Base-by-base conservation (phyloP, 2,113 vertebrate genomes). In the Odocoileus hemionus region DNA sequence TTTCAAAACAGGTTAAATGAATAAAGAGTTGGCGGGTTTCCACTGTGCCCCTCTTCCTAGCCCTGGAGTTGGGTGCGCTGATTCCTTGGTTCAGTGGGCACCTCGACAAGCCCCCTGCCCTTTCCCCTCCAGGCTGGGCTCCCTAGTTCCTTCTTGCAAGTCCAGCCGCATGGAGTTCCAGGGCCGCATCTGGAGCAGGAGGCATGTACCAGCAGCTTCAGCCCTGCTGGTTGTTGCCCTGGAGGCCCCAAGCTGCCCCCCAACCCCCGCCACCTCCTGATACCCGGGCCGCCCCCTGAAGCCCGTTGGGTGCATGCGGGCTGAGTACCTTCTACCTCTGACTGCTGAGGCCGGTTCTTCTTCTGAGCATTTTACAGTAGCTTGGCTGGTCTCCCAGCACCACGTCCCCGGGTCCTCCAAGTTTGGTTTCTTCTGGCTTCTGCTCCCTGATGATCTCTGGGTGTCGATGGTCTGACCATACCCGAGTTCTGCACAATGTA, bases 161-260 rank as follows among this genome's bases (percentile, higher is more conserved):
- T 43, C 79, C 16, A 55, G 9, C 33, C 30, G 8, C 10, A 0
- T 0, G 1, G 23, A 39, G 9, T 33, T 33, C 30, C 26, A 14
- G 21, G 1, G 1, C 60, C 28, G 23, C 5, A 1, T 5, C 1
- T 4, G 43, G 57, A 52, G 28, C 28, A 26, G 60, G 28, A 45
- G 26, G 23, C 6, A 0, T 0, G 0, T 0, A 1, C 33, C 1
- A 13, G 43, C 6, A 0, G n/a, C 58, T 12, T 14, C 50, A 23
- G 54, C 15, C 17, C 45, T 26, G 7, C 9, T 7, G 26, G 15
- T 7, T 4, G 0, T 9, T 7, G 7, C 6, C 13, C 50, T 0
- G 1, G 2, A 19, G 25, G 30, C 36, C 54, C 52, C 36, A 10
- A 17, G 12, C 57, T 58, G 13, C 23, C 2, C 19, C 17, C 4